A percentile compares a stretch with the other conserved stretches of the same genome.
These are phyloP conservation scores for Agrypnus murinus DNA, from an alignment of 2,888 invertebrate genomes.

Conservation along the genomic window DNA sequence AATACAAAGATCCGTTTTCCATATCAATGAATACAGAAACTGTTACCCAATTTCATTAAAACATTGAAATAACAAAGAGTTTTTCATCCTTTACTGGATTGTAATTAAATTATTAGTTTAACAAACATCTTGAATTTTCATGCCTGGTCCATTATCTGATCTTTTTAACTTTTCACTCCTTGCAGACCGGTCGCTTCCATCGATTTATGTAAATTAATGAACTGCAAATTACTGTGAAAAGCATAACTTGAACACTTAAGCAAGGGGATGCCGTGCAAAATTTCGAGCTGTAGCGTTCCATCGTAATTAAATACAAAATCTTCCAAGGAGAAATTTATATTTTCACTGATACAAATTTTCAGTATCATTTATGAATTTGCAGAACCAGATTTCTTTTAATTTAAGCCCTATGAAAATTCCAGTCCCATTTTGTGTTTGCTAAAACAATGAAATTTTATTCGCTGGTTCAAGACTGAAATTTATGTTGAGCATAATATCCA, in stretches of 20 bases:
- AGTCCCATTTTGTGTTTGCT: no score
- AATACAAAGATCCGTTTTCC: no score
- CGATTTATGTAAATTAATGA: constrained; percentile 48
- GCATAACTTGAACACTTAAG: constrained; percentile 42
- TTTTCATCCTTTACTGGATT: background rate
- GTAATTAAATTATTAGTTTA: constrained; percentile 31
- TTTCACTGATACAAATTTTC: constrained; percentile 15
- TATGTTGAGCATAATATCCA: no score
- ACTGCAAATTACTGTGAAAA: constrained; percentile 45
- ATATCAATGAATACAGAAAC: no score
- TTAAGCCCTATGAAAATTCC: no score
- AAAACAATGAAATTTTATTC: no score
- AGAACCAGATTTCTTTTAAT: background rate
- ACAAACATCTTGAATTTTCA: constrained; percentile 32
- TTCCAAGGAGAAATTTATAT: constrained; percentile 19
- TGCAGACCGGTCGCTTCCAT: constrained; percentile 25
- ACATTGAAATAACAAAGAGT: background rate
- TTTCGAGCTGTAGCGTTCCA: background rate
- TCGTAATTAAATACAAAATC: constrained; percentile 30
- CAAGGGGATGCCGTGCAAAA: constrained; percentile 24
- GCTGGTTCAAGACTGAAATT: no score
- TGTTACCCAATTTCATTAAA: no score
- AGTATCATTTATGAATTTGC: background rate
- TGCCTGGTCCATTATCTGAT: constrained; percentile 35
- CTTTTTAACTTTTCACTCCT: constrained; percentile 34